phyloP scores from a whole-genome alignment of 2,113 vertebrate species.

The Trogon surrucura region DNA sequence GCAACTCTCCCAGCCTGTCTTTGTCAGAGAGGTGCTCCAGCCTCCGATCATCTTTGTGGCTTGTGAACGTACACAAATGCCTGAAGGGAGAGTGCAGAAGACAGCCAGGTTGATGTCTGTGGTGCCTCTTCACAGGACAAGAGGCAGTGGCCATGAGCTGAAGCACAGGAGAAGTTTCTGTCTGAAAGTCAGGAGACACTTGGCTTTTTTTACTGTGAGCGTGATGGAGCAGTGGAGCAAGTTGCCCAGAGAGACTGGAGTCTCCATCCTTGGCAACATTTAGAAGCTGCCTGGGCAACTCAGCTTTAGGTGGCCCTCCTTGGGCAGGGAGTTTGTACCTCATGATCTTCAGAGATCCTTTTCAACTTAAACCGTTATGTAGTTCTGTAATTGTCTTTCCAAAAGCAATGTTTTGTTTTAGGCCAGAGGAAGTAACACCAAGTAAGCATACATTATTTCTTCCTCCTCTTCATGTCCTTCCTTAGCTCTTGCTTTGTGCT shows the following conservation, averaged over 20 bases:
- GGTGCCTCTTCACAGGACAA: background rate
- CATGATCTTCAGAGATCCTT: background rate
- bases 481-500: background rate
- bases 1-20: too few species aligned
- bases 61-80: background rate
- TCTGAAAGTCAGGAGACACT: background rate
- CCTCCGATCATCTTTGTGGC: too few species aligned
- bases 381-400: background rate
- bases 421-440: background rate
- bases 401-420: background rate
- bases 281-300: fast-evolving
- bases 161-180: background rate
- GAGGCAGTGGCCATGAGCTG: background rate
- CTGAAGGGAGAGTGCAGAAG: background rate
- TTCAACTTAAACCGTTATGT: background rate
- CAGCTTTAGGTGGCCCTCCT: background rate
- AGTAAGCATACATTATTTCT: background rate
- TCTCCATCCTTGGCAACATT: background rate
- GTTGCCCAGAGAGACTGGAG: background rate
- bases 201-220: background rate
- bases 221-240: background rate
- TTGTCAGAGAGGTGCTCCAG: too few species aligned
- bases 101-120: background rate
- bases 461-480: background rate
- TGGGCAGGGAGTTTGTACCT: background rate